Conservation (phyloP, 2,113 vertebrate genomes). For the Symphodus melops region DNA sequence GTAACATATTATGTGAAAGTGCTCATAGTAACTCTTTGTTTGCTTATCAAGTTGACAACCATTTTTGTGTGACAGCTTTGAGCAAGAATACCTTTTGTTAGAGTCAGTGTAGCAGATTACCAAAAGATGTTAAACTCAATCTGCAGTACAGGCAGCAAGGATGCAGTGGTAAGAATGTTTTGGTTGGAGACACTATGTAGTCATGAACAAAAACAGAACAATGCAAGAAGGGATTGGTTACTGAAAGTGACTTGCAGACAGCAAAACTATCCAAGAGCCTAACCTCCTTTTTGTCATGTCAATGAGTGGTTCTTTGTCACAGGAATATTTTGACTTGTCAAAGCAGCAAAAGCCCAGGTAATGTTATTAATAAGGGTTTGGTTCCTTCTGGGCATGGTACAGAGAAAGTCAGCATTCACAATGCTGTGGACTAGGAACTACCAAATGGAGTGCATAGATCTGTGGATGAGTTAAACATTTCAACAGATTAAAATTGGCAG, state of each 20-base stretch:
- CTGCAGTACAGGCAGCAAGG: not conserved
- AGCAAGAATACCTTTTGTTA: no score
- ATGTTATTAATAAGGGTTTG: slow-evolving; percentile 15
- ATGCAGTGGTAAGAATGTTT: slow-evolving; percentile 48
- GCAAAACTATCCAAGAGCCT: not conserved
- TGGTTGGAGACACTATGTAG: not conserved
- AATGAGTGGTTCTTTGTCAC: not conserved
- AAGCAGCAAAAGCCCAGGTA: slow-evolving; percentile 15
- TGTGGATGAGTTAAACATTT: no score
- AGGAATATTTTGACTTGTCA: slow-evolving; percentile 4
- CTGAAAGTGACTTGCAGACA: slow-evolving; percentile 25
- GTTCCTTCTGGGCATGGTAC: slow-evolving; percentile 16
- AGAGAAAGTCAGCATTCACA: slow-evolving; percentile 4
- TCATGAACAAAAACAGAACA: slow-evolving; percentile 26
- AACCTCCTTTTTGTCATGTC: slow-evolving; percentile 3
- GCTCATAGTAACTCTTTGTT: no score
- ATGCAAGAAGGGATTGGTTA: slow-evolving; percentile 53
- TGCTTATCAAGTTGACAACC: no score
- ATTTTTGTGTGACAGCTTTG: no score
- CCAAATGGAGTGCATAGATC: no score
- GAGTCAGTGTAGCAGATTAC: no score
- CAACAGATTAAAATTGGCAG: no score
- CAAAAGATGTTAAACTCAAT: no score
- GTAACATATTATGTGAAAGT: no score
- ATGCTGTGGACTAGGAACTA: no score